Evolutionary conservation across 2,797 vertebrate species (phyloP), one percentile per base, ranked within the genome.

Genomic region (Sciurus carolinensis): DNA sequence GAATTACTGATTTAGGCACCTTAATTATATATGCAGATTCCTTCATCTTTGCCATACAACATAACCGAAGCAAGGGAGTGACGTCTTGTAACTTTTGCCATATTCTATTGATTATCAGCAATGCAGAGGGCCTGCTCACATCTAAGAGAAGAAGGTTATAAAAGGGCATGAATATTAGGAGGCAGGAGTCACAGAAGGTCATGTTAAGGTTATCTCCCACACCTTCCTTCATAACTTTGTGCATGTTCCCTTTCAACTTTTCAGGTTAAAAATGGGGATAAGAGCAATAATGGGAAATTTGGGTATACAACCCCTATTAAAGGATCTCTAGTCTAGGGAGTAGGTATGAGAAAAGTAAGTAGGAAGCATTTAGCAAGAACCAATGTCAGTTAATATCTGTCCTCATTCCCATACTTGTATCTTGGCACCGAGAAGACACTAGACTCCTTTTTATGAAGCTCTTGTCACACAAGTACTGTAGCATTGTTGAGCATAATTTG

Each of bases 331-430:
- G 5, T 39, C 36, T 26, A 52, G 30, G 85, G 20, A 57, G 8
- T 47, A 36, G 22, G 8, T 62, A 71, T 30, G 18, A 80, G 14
- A 52, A 3, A 90, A 95, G 15, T 50, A 91, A 91, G 84, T 18
- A 54, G 33, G 67, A 91, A 91, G 76, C 18, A 75, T 81, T 84
- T 81, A 15, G 6, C 62, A 81, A 91, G 17, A 24, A 24, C 14
- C 80, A 20, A 52, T 72, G 33, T 64, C 30, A 85, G 28, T 15
- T 79, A 79, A 64, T 76, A 59, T 47, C 33, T n/a, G 20, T 54
- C 84, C 80, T 52, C n/a, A 80, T 71, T 92, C 28, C 76, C 89
- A 67, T 87, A 44, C 33, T 81, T 89, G 42, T 59, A n/a, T 52
- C 39, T 50, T 69, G 20, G 1, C 66, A 67, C 13, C 67, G 30